Conservation (phyloP, 2,888 invertebrate genomes). For the Sesamia inferens region DNA sequence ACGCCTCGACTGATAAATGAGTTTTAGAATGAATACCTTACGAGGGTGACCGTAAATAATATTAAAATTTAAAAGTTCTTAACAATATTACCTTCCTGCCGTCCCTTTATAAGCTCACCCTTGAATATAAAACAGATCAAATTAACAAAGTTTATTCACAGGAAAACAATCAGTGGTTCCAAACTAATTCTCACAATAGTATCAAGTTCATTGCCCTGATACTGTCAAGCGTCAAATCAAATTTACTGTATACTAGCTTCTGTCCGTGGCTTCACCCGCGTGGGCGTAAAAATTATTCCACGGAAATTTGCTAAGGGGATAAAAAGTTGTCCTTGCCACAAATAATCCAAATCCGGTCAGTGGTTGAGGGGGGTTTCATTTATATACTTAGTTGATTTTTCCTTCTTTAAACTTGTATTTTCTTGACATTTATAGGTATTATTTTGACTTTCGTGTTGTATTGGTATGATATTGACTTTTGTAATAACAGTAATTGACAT, state of each 20-base stretch:
- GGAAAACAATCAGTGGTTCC: conserved; percentile 18
- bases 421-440: no score
- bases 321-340: background rate
- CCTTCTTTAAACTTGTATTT: no score
- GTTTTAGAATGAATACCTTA: background rate
- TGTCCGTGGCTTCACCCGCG: background rate
- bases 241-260: background rate
- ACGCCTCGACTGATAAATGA: background rate
- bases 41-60: background rate
- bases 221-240: background rate
- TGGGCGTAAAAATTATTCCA: background rate
- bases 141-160: conserved; percentile 34
- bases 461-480: no score
- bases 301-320: background rate
- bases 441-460: no score
- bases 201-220: conserved; percentile 8
- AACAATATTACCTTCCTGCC: conserved; percentile 24
- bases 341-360: background rate
- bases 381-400: no score
- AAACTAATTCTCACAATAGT: conserved; percentile 2
- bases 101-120: conserved; percentile 29
- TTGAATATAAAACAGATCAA: conserved; percentile 19
- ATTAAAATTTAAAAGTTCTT: conserved; percentile 30
- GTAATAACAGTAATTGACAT: no score
- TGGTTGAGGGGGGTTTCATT: background rate